Percentiles rank a stretch among this genome's conserved stretches.
phyloP scores from a whole-genome alignment of 1,140 invertebrate species.

The Carposina sasakii region DNA sequence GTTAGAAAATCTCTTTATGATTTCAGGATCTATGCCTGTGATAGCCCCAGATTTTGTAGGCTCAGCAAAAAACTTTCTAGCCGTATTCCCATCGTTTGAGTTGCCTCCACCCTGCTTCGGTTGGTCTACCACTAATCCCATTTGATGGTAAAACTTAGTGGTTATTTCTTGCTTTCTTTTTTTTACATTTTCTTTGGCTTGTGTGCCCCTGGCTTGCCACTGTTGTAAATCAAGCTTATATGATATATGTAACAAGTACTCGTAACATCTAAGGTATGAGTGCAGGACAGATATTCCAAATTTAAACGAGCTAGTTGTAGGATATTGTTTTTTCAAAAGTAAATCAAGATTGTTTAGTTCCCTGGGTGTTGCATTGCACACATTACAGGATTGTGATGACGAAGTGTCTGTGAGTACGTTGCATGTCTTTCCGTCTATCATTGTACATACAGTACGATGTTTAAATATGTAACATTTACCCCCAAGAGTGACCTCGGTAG shows the following conservation, averaged over 20 bases:
- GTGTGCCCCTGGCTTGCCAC: background rate
- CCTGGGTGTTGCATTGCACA: background rate
- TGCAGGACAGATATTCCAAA: background rate
- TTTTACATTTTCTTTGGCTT: background rate
- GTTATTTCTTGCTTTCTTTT: background rate
- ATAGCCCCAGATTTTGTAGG: background rate
- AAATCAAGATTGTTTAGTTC: background rate
- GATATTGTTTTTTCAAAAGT: background rate
- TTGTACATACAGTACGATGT: background rate
- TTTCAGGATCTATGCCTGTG: background rate
- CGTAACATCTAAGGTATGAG: background rate
- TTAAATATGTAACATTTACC: too few species aligned
- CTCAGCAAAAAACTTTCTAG: background rate
- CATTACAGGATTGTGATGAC: background rate
- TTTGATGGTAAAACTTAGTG: background rate
- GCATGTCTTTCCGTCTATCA: background rate
- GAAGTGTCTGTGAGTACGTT: background rate
- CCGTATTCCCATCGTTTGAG: slow-evolving; percentile 1
- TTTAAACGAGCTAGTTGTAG: background rate
- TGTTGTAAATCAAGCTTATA: background rate
- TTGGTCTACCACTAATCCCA: background rate
- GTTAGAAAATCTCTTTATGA: background rate
- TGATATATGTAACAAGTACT: background rate
- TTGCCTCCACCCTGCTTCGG: background rate
- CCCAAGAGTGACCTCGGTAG: background rate